These are phyloP conservation scores for Epirrhoe tristata DNA, from an alignment of 2,888 invertebrate genomes.

Conservation along the genomic window DNA sequence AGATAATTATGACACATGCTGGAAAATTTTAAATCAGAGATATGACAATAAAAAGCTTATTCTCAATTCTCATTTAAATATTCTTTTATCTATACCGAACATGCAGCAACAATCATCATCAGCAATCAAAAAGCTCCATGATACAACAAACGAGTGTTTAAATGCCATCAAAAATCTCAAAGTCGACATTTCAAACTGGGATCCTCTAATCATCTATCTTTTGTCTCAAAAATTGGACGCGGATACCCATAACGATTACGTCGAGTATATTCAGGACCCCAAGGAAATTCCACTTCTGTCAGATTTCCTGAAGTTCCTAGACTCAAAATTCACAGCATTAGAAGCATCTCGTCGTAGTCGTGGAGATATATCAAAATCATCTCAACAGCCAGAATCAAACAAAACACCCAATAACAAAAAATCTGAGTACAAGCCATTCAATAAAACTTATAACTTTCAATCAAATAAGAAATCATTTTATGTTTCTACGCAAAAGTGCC, in stretches of 20 bases:
- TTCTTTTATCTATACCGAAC: neutral
- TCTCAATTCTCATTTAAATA: neutral
- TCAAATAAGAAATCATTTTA: constrained; percentile 2
- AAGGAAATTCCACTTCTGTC: neutral
- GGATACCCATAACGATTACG: no score
- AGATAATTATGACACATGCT: constrained; percentile 34
- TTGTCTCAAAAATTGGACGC: no score
- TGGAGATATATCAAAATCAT: neutral
- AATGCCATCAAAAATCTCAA: constrained; percentile 1
- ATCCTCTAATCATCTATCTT: no score
- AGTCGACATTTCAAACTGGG: no score
- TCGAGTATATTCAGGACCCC: neutral
- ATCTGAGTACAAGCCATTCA: no score
- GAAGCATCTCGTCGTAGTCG: constrained; percentile 7
- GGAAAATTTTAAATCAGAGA: no score
- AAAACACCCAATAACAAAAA: no score
- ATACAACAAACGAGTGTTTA: constrained; percentile 2
- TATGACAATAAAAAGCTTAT: no score
- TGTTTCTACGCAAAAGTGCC: constrained; percentile 4
- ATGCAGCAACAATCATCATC: constrained; percentile 5
- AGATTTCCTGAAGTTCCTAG: constrained; percentile 1
- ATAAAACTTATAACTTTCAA: neutral
- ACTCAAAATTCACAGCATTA: constrained; percentile 1
- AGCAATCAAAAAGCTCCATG: constrained; percentile 3
- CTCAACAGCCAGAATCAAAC: neutral